Base-by-base conservation (phyloP, 2,797 vertebrate genomes). In the Petrocephalus schoutedeni region DNA sequence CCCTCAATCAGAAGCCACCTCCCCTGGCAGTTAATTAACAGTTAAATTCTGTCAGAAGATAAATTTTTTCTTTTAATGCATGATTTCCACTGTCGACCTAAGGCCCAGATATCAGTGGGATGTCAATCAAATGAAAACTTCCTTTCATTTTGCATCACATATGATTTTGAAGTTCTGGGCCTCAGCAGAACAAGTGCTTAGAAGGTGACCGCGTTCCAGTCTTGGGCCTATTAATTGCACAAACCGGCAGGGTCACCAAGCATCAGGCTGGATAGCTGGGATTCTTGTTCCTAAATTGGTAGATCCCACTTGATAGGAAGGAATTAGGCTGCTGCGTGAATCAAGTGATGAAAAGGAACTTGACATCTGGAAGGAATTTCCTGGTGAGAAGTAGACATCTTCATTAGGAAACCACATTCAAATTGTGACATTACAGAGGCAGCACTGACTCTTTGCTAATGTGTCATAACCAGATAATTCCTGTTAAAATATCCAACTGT, bases 341-440 rank as follows among this genome's bases (percentile, higher is more conserved):
- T 91, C 91, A 89, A 71, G 88, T 91, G 90, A 92, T 91, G 90
- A 91, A 92, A 92, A 90, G 89, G 87, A 89, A 89, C 91, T 91
- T 91, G 91, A 92, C 92, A 93, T 93, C 90, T 92, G 91, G 91
- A 87, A 86, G 89, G 89, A 92, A 92, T 90, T 89, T 92, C 90
- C 89, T 19, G 9, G 14, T 89, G 89, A 85, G 90, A 91, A 90
- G 88, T 59, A 90, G 90, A 89, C 89, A 89, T 90, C 89, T 91
- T 89, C 90, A 89, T 88, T 82, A 87, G 87, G 90, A 91, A 89
- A 90, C 90, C 91, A 89, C 92, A 93, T 92, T 92, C 92, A 23
- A 49, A 91, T 90, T 90, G 88, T 89, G 89, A 58, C 71, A 51
- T 91, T 90, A 86, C 80, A 86, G 86, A 84, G 89, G 88, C 91